A percentile compares a stretch with the other conserved stretches of the same genome.
Conservation (phyloP, 2,888 invertebrate species). For the Tromatobia lineatoria region DNA sequence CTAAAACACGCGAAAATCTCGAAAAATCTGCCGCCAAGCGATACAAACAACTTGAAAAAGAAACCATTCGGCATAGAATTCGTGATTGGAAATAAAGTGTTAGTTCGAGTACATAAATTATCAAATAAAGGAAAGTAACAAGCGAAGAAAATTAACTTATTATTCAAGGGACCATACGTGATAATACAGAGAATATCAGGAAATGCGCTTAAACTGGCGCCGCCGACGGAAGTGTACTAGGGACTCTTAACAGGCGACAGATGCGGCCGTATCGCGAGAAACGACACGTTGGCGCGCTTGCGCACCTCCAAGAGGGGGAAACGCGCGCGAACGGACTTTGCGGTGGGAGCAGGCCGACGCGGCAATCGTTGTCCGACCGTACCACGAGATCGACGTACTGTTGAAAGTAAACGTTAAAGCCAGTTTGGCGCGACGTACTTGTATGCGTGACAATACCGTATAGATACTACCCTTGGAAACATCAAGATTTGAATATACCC, state of each 20-base stretch:
- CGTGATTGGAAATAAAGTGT: conserved; percentile 5
- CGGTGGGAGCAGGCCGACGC: not conserved
- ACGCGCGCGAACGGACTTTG: not conserved
- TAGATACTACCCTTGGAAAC: too few species aligned
- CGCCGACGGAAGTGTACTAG: not conserved
- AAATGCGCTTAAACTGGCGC: not conserved
- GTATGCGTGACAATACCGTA: too few species aligned
- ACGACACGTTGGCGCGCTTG: not conserved
- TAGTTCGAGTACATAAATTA: conserved; percentile 19
- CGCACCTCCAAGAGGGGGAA: not conserved
- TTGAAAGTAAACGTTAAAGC: too few species aligned
- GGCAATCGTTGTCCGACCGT: not conserved
- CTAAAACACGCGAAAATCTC: conserved; percentile 6
- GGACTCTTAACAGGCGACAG: conserved; percentile 28
- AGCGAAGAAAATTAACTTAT: conserved; percentile 21
- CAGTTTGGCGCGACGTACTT: too few species aligned
- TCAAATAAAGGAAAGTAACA: conserved; percentile 35
- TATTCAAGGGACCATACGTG: conserved; percentile 19
- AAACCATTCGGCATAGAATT: not conserved
- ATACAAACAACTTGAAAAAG: not conserved
- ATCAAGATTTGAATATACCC: too few species aligned
- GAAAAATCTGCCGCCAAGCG: not conserved
- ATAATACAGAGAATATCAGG: not conserved
- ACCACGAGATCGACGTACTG: not conserved
- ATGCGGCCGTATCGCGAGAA: conserved; percentile 24